Percentiles rank a stretch among this genome's conserved stretches.
phyloP scores from a whole-genome alignment of 2,888 invertebrate genomes.

The Leucophora obtusa region DNA sequence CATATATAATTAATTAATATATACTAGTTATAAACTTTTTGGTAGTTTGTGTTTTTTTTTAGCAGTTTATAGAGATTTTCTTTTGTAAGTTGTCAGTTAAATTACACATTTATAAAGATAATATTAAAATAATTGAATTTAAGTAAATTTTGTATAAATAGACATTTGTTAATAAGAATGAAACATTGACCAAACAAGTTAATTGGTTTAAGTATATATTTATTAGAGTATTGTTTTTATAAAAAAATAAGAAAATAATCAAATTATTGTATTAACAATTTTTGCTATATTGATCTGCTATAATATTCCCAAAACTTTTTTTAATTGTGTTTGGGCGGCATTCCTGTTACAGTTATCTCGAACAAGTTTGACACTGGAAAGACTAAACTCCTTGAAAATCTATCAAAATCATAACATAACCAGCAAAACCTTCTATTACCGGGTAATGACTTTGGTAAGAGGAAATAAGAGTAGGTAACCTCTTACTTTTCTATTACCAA shows the following conservation, averaged over 20 bases:
- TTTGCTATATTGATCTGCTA: not conserved
- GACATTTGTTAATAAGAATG: constrained; percentile 44
- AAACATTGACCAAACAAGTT: constrained; percentile 25
- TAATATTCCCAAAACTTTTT: too few relatives aligned
- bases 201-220: not conserved
- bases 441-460: too few relatives aligned
- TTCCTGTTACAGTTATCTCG: too few relatives aligned
- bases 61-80: constrained; percentile 5
- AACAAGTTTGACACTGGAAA: too few relatives aligned
- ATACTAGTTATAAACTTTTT: constrained; percentile 26
- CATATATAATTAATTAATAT: constrained; percentile 41
- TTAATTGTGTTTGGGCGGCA: too few relatives aligned
- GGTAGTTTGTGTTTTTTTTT: constrained; percentile 2
- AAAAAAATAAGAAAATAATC: not conserved
- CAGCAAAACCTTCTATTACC: too few relatives aligned
- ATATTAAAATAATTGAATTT: constrained; percentile 25
- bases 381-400: too few relatives aligned
- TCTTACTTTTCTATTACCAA: too few relatives aligned
- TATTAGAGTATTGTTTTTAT: not conserved
- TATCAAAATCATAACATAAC: too few relatives aligned
- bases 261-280: not conserved
- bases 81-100: constrained; percentile 11
- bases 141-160: constrained; percentile 37
- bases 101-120: constrained; percentile 35
- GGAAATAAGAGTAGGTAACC: too few relatives aligned